phyloP scores from a whole-genome alignment of 2,113 vertebrate genomes.

The Porphyrio hochstetteri region DNA sequence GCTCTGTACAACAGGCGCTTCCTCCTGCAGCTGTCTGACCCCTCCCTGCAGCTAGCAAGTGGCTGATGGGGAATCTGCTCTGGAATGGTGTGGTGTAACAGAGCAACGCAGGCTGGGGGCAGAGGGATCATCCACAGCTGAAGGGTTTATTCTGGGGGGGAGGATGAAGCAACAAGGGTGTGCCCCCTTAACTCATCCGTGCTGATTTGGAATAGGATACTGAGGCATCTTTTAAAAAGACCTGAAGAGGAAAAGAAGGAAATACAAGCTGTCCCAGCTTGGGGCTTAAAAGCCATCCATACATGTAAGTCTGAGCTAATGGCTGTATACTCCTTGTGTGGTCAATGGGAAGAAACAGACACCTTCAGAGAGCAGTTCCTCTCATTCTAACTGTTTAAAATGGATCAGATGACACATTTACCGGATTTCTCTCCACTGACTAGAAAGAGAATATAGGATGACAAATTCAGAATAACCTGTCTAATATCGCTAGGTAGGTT shows the following conservation, averaged over 20 bases:
- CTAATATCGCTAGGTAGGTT: not conserved
- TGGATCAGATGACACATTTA: not conserved
- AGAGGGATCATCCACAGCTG: constrained; percentile 11
- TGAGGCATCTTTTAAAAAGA: not conserved
- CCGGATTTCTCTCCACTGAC: not conserved
- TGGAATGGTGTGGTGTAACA: not conserved
- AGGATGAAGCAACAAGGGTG: not conserved
- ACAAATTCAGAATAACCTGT: not conserved
- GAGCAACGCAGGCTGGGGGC: not conserved
- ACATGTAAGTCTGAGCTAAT: not conserved
- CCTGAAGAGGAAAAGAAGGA: not conserved
- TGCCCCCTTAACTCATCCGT: not conserved
- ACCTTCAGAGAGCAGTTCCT: not conserved
- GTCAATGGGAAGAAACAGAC: not conserved
- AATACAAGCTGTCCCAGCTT: not conserved
- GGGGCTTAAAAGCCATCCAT: not conserved
- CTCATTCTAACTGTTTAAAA: not conserved
- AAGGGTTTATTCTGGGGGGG: constrained; percentile 17
- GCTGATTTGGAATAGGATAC: not conserved
- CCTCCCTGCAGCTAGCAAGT: not conserved
- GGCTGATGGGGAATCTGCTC: not conserved
- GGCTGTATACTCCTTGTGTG: not conserved
- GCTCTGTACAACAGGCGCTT: rapidly evolving
- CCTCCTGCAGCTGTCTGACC: not conserved
- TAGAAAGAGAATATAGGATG: not conserved